Conservation (phyloP, 1,140 invertebrate species). For the Mylabris phalerata region DNA sequence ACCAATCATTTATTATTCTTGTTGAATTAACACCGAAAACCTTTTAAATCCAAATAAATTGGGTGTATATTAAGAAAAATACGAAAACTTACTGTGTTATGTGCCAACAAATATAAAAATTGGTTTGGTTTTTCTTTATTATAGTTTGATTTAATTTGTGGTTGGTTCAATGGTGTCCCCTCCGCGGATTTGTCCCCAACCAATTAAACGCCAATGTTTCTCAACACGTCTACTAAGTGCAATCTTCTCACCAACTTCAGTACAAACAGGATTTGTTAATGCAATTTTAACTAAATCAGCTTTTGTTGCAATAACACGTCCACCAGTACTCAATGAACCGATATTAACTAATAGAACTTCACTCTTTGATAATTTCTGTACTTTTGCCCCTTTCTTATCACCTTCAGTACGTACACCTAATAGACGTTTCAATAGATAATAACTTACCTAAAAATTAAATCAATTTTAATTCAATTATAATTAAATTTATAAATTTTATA, state of each 20-base stretch:
- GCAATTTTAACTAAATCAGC: constrained; percentile 97
- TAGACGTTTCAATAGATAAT: constrained; percentile 90
- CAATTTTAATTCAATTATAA: background rate
- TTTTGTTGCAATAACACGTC: constrained; percentile 91
- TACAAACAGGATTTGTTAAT: constrained; percentile 96
- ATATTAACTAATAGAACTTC: constrained; percentile 97
- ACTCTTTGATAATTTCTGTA: constrained; percentile 80
- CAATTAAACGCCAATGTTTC: constrained; percentile 98
- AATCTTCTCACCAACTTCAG: constrained; percentile 97
- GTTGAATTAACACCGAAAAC: no score
- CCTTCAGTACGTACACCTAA: constrained; percentile 97
- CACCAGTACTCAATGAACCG: constrained; percentile 96
- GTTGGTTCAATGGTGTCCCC: constrained; percentile 81
- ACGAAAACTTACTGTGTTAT: no score
- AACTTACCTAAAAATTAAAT: constrained; percentile 61
- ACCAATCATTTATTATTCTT: no score
- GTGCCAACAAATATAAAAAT: background rate
- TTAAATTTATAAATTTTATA: constrained; percentile 5
- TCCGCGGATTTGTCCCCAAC: constrained; percentile 93
- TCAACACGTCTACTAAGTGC: constrained; percentile 96
- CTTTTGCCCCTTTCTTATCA: constrained; percentile 97
- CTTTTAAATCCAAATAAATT: no score
- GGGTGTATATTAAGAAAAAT: no score
- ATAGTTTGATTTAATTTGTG: constrained; percentile 15
- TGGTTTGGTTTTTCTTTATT: no score